Evolutionary conservation across 2,797 vertebrate genomes (phyloP), one percentile per base, ranked within the genome.

Genomic region (Notamacropus eugenii): DNA sequence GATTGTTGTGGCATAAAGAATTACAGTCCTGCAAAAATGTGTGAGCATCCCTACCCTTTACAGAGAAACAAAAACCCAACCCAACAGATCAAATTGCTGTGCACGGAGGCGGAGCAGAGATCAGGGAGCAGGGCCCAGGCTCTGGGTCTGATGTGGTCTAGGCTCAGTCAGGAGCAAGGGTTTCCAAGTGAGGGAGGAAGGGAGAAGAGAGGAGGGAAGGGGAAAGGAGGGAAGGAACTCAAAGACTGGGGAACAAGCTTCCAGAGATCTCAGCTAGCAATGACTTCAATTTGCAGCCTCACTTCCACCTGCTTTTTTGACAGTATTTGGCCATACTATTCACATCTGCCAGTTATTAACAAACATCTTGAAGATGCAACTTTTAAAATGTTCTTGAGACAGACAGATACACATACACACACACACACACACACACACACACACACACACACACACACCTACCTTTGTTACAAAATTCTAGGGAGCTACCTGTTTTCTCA

Each of bases 1-100:
- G 93, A 92, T 96, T 97, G 96, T 95, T 93, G 58, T 93, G 97
- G 97, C 96, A 98, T 96, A 96, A 97, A 98, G 95, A 93, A 98
- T 93, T 92, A 91, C 92, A 92, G 94, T 96, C 96, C 93, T 82
- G 90, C 93, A 90, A 93, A 95, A 55, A 87, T 90, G 46, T 91
- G 91, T 74, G 95, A 91, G 91, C 96, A 92, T 97, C 96, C 95
- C 93, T 96, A 91, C 94, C 97, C 94, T 90, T 95, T 46, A 40
- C 16, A 50, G 91, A 96, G 96, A 92, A 90, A 95, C 91, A 93
- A 91, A 97, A 97, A 95, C 92, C 93, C 55, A 96, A 93, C 91
- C 94, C 92, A 96, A 92, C 93, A 91, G 93, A 95, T 92, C 91
- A 62, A 54, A 87, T 82, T 87, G 0, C 96, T 58, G 92, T n/a